These are phyloP conservation scores for Pollenia amentaria DNA, from an alignment of 2,888 invertebrate species.

Conservation along the genomic window DNA sequence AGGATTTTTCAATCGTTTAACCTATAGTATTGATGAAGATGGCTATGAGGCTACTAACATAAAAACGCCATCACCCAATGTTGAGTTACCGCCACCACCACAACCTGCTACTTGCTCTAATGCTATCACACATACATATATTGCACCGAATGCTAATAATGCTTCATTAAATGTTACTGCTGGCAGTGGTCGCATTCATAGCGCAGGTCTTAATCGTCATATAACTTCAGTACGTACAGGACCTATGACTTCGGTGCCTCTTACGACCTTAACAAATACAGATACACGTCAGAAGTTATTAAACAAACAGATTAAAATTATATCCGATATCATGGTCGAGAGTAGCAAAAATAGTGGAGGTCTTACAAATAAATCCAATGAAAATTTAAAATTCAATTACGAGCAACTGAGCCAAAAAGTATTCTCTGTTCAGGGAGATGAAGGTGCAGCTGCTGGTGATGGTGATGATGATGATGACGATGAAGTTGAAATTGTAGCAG, in stretches of 20 bases:
- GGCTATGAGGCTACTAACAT: slow-evolving; percentile 62
- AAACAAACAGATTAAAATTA: slow-evolving; percentile 76
- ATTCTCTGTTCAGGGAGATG: slow-evolving; percentile 2
- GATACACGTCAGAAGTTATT: slow-evolving; percentile 75
- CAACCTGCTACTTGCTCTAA: slow-evolving; percentile 39
- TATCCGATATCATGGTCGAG: slow-evolving; percentile 75
- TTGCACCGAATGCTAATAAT: slow-evolving; percentile 44
- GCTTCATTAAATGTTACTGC: slow-evolving; percentile 62
- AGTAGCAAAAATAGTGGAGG: slow-evolving; percentile 59
- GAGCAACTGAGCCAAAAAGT: slow-evolving; percentile 32
- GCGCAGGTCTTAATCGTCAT: slow-evolving; percentile 61
- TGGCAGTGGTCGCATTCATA: slow-evolving; percentile 69
- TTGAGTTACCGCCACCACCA: slow-evolving; percentile 57
- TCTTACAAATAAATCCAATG: slow-evolving; percentile 60
- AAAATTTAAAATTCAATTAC: slow-evolving; percentile 54
- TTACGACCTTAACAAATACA: slow-evolving; percentile 40
- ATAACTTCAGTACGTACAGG: slow-evolving; percentile 68
- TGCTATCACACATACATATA: slow-evolving; percentile 46
- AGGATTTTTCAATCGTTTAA: slow-evolving; percentile 80
- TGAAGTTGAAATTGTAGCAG: slow-evolving; percentile 73
- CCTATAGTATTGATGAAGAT: slow-evolving; percentile 80
- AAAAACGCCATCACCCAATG: slow-evolving; percentile 54
- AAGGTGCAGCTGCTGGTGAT: slow-evolving; percentile 15
- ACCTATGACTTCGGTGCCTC: slow-evolving; percentile 48
- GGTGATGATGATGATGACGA: slow-evolving; percentile 63